phyloP scores from a whole-genome alignment of 2,797 vertebrate species.

The Semotilus atromaculatus region DNA sequence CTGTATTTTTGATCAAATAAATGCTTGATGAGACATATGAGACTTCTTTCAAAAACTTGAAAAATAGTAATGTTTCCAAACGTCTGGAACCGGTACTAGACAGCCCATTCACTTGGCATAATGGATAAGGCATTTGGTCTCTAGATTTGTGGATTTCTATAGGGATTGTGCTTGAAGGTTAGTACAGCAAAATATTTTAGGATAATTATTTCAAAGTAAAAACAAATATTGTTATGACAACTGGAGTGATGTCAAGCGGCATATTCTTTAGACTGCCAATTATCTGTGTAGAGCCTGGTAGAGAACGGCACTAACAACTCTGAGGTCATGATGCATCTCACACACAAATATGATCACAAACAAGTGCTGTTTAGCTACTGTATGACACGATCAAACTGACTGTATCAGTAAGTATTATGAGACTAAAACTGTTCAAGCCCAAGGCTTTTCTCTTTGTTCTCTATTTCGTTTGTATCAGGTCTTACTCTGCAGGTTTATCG shows the following conservation, averaged over 20 bases:
- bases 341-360: slow-evolving; percentile 1
- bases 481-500: slow-evolving; percentile 33
- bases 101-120: neutral
- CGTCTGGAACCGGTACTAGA: neutral
- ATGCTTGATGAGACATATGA: no score
- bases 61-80: no score
- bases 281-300: neutral
- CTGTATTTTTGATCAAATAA: no score
- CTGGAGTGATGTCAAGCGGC: neutral
- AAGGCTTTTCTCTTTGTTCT: slow-evolving; percentile 30
- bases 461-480: slow-evolving; percentile 28
- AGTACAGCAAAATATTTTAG: neutral
- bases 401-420: neutral
- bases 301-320: neutral
- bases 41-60: no score
- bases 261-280: neutral
- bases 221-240: neutral
- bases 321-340: neutral
- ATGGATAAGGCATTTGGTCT: neutral
- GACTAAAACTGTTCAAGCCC: neutral
- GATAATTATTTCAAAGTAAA: neutral
- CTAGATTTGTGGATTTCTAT: neutral
- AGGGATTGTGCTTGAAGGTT: neutral
- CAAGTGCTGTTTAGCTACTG: neutral
- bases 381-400: slow-evolving; percentile 2